Evolutionary conservation across 2,113 vertebrate genomes (phyloP).

Genomic region (Trinectes maculatus): DNA sequence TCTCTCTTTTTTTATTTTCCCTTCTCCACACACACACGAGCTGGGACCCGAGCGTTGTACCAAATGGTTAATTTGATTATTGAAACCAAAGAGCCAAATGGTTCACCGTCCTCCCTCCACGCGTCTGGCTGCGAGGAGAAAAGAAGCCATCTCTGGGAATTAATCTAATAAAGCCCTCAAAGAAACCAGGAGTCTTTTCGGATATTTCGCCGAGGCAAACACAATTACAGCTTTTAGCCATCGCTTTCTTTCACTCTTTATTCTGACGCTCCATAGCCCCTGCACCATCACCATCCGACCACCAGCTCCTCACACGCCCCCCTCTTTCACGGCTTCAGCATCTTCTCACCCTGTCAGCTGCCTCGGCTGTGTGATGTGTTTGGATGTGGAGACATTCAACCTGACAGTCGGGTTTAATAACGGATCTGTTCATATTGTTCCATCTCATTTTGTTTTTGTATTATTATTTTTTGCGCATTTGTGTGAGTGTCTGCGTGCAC

Average conservation of each 20-base stretch:
- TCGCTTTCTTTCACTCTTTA: slow-evolving; percentile 86
- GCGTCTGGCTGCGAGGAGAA: slow-evolving; percentile 91
- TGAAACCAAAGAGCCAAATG: slow-evolving; percentile 96
- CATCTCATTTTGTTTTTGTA: neutral
- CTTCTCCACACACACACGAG: slow-evolving; percentile 84
- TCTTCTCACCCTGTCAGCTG: slow-evolving; percentile 79
- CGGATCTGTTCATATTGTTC: too few relatives aligned
- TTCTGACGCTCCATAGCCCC: slow-evolving; percentile 76
- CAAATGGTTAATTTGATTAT: slow-evolving; percentile 99
- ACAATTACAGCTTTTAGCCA: slow-evolving; percentile 92
- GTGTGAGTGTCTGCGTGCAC: too few relatives aligned
- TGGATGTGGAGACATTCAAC: slow-evolving; percentile 44
- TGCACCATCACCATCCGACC: slow-evolving; percentile 62
- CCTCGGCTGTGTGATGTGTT: slow-evolving; percentile 38
- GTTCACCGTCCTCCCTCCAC: slow-evolving; percentile 95
- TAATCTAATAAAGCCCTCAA: slow-evolving; percentile 99
- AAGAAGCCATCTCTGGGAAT: slow-evolving; percentile 91
- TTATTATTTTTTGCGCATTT: neutral
- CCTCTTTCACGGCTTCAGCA: slow-evolving; percentile 80
- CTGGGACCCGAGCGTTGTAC: slow-evolving; percentile 90
- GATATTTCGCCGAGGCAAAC: slow-evolving; percentile 97
- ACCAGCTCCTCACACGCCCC: slow-evolving; percentile 80
- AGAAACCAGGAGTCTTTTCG: slow-evolving; percentile 96
- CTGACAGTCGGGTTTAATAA: neutral
- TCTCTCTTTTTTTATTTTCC: slow-evolving; percentile 82